Evolutionary conservation across 2,888 invertebrate genomes (phyloP), one percentile per base, ranked within the genome.

Genomic region (Drosophila nr. fundita): DNA sequence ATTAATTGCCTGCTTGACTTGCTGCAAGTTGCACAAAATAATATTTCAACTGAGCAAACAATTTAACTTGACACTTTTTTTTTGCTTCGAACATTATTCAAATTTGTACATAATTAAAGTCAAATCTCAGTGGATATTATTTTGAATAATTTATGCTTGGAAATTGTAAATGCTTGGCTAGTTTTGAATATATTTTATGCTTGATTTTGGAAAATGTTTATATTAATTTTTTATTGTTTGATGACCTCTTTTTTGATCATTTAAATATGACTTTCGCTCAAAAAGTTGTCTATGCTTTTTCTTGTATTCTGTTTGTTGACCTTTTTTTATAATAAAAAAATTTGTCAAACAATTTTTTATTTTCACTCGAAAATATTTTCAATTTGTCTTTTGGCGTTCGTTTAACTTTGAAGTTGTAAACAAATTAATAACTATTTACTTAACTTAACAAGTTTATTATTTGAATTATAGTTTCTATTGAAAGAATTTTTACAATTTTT

Each of bases 1-100:
- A 68, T 68, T 73, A 60, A 67, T 63, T 59, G 45, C 57, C 40
- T 27, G 59, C 15, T 57, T 58, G 63, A n/a, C 45, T 34, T 52
- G 52, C 38, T 38, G 40, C 57, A 71, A 34, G n/a, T 63, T 63
- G 27, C 57, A 49, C 57, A 58, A 67, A 71, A 52, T 61, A 49
- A 58, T 52, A 38, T 60, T 27, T 34, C 21, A 54, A 54, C 32
- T 45, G 7, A 42, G 24, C 15, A 57, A 67, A 36, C 38, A 40
- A 53, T 58, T 40, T 45, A 11, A 60, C 1, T n/a, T 18, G 36
- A 18, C n/a, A 54, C 4, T 2, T n/a, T 52, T n/a, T 5, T 29
- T 32, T 7, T 21, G 30, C n/a, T 3, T 30, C n/a, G 11, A 10
- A 30, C 1, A 30, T n/a, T 27, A 29, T 52, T 32, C n/a, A 30